phyloP scores from a whole-genome alignment of 1,140 invertebrate species.

The Drosophila littoralis region DNA sequence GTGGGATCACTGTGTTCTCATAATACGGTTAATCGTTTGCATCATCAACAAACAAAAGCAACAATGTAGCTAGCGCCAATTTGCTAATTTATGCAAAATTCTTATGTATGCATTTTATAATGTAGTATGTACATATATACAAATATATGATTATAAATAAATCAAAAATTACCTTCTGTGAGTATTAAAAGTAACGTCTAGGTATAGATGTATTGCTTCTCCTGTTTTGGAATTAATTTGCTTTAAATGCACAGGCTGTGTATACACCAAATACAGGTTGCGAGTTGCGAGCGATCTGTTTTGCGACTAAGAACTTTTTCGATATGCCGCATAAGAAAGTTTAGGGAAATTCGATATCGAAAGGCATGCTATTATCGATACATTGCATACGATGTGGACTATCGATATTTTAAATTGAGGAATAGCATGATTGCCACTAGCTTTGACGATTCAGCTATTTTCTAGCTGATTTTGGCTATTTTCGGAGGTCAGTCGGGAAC shows the following conservation, averaged over 20 bases:
- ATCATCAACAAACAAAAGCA: conserved; percentile 53
- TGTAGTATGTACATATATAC: neutral
- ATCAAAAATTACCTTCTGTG: conserved; percentile 59
- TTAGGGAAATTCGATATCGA: conserved; percentile 9
- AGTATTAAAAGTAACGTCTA: conserved; percentile 30
- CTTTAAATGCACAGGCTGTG: conserved; percentile 75
- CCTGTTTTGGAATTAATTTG: conserved; percentile 71
- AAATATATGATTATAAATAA: neutral
- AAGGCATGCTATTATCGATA: neutral
- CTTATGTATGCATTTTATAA: neutral
- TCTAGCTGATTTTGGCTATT: too few relatives aligned
- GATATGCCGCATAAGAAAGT: conserved; percentile 5
- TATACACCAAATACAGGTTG: conserved; percentile 40
- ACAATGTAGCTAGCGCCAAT: neutral
- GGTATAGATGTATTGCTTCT: conserved; percentile 42
- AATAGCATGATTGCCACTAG: neutral
- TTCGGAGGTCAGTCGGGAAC: too few relatives aligned
- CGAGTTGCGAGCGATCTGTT: conserved; percentile 40
- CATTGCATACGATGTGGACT: neutral
- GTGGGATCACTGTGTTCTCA: conserved; percentile 40
- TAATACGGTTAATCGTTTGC: conserved; percentile 61
- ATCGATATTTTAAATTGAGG: conserved; percentile 10
- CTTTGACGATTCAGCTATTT: too few relatives aligned
- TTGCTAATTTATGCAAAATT: neutral
- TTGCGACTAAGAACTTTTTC: conserved; percentile 43